phyloP scores from a whole-genome alignment of 1,140 invertebrate genomes.

The Ganaspis sp. region DNA sequence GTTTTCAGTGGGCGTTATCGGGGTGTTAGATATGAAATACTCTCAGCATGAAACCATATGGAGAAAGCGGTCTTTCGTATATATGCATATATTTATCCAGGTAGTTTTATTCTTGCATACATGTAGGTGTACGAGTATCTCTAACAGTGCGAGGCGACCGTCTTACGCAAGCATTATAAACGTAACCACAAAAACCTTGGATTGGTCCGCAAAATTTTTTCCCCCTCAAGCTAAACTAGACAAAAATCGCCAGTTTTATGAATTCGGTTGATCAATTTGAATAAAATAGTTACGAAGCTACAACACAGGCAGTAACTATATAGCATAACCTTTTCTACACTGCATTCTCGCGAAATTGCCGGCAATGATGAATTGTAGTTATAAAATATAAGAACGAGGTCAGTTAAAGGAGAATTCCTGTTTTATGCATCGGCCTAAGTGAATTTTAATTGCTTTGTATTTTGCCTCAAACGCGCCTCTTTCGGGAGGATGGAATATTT shows the following conservation, averaged over 20 bases:
- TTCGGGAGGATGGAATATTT: too few species aligned
- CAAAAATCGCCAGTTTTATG: not conserved
- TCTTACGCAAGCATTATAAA: conserved; percentile 16
- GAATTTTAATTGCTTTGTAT: conserved; percentile 4
- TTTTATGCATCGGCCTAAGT: not conserved
- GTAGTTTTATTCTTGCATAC: conserved; percentile 1
- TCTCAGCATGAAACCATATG: conserved; percentile 19
- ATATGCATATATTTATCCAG: conserved; percentile 8
- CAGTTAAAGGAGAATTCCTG: not conserved
- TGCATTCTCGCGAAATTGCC: not conserved
- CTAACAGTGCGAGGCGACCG: conserved; percentile 1
- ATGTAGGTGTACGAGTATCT: conserved; percentile 28
- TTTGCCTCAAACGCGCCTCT: too few species aligned
- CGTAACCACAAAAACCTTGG: conserved; percentile 27
- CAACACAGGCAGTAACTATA: not conserved
- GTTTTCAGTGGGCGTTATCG: conserved; percentile 13
- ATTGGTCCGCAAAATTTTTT: not conserved
- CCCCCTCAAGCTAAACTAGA: not conserved
- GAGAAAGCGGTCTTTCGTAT: conserved; percentile 16
- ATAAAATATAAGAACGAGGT: conserved; percentile 3
- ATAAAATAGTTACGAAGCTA: not conserved
- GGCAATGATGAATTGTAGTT: conserved; percentile 1
- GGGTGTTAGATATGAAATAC: conserved; percentile 29
- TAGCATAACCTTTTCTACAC: not conserved
- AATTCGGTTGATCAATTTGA: not conserved